phyloP scores from a whole-genome alignment of 2,888 invertebrate species.

The Listrodromus nycthemerus region DNA sequence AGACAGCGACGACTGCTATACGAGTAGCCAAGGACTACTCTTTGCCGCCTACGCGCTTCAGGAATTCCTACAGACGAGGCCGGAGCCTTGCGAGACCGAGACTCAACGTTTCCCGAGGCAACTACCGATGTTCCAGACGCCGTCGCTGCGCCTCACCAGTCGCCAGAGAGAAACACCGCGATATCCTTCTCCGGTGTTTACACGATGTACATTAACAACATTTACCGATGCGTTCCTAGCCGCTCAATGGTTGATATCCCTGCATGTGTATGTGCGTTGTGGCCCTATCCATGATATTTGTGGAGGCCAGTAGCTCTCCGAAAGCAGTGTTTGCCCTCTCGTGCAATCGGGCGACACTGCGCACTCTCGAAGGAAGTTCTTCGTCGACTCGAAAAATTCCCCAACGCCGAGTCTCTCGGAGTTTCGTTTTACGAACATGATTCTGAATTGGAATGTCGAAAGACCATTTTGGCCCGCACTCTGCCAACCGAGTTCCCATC shows the following conservation, averaged over 20 bases:
- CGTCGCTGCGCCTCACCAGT: constrained; percentile 16
- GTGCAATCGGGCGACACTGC: not conserved
- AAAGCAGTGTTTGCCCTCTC: constrained; percentile 17
- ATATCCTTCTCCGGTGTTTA: constrained; percentile 44
- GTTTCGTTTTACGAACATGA: not conserved
- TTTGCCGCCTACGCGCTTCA: constrained; percentile 64
- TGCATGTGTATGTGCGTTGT: not conserved
- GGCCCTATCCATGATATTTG: not conserved
- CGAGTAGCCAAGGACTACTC: constrained; percentile 14
- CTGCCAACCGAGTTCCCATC: not conserved
- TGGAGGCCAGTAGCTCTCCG: constrained; percentile 17
- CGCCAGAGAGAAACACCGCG: constrained; percentile 13
- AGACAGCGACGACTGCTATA: not conserved
- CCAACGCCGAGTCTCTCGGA: not conserved
- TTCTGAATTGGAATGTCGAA: not conserved
- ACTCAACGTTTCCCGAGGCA: constrained; percentile 47
- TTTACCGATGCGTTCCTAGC: constrained; percentile 45
- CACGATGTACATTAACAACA: constrained; percentile 53
- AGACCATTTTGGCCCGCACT: not conserved
- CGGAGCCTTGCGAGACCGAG: constrained; percentile 18
- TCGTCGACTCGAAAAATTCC: not conserved
- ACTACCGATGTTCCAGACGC: constrained; percentile 28
- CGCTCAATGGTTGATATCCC: constrained; percentile 10
- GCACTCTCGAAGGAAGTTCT: not conserved
- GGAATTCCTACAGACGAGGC: constrained; percentile 63